phyloP scores from a whole-genome alignment of 2,113 vertebrate genomes.

The Condylura cristata region DNA sequence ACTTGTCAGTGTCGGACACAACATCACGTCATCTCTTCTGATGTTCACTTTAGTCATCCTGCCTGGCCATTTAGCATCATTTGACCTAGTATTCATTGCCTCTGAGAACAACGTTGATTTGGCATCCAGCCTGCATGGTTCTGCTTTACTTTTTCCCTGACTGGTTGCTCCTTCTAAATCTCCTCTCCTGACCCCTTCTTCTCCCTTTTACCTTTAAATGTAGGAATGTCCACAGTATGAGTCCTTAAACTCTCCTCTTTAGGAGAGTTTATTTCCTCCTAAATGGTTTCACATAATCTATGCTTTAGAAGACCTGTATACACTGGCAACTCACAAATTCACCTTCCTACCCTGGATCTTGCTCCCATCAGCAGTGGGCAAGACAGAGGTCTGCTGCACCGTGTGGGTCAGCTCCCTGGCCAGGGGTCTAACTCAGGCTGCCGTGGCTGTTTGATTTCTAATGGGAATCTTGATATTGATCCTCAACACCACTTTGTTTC shows the following conservation, averaged over 20 bases:
- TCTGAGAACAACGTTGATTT: neutral
- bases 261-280: neutral
- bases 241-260: neutral
- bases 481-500: neutral
- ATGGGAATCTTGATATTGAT: neutral
- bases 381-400: too few relatives aligned
- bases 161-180: neutral
- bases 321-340: neutral
- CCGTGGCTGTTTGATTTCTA: constrained; percentile 15
- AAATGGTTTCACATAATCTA: neutral
- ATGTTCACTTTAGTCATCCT: neutral
- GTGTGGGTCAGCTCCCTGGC: too few relatives aligned
- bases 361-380: too few relatives aligned
- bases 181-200: neutral
- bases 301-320: neutral
- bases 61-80: neutral
- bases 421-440: too few relatives aligned
- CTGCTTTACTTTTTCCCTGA: neutral
- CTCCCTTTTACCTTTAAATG: neutral
- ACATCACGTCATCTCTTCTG: neutral
- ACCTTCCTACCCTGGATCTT: neutral
- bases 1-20: neutral
- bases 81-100: neutral
- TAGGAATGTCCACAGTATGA: too few relatives aligned
- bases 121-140: neutral